A percentile compares a stretch with the other conserved stretches of the same genome.
These are phyloP conservation scores for Chaetodon trifasciatus DNA, from an alignment of 2,797 vertebrate genomes.

Conservation along the genomic window DNA sequence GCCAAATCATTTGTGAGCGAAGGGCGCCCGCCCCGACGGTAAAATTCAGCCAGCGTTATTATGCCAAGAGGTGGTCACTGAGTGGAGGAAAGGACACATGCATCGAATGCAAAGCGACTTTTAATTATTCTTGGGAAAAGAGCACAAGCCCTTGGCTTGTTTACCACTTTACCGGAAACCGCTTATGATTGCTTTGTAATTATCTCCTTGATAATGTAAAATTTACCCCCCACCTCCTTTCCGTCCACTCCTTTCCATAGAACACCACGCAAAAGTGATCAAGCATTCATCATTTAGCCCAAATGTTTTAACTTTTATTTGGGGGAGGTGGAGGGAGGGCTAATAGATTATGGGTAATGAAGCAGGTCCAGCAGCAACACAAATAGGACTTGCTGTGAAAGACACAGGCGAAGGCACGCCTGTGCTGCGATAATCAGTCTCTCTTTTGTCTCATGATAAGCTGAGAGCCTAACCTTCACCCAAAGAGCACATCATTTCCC, in stretches of 20 bases:
- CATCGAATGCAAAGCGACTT: constrained; percentile 76
- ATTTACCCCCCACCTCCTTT: constrained; percentile 63
- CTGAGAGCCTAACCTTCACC: constrained; percentile 80
- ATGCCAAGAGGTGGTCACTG: constrained; percentile 68
- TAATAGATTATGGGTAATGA: constrained; percentile 82
- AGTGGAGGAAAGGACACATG: constrained; percentile 75
- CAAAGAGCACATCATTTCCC: constrained; percentile 80
- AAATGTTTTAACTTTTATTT: constrained; percentile 80
- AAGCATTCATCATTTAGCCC: constrained; percentile 78
- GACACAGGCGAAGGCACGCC: constrained; percentile 50
- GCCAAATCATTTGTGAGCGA: constrained; percentile 42
- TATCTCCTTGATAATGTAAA: constrained; percentile 82
- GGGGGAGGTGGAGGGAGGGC: constrained; percentile 67
- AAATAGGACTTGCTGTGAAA: constrained; percentile 79
- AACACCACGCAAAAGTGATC: constrained; percentile 69
- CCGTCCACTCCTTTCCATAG: constrained; percentile 59
- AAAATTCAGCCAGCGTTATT: constrained; percentile 57
- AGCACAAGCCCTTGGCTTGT: constrained; percentile 81
- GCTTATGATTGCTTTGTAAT: constrained; percentile 85
- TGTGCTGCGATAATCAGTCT: constrained; percentile 72
- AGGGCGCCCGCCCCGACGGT: constrained; percentile 41
- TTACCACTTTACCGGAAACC: constrained; percentile 82
- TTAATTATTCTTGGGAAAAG: constrained; percentile 82
- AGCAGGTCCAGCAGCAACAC: constrained; percentile 75
- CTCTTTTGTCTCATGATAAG: constrained; percentile 78